These are phyloP conservation scores for Stichodactyla mertensii DNA, from an alignment of 64 coral and sea anemone species.

Conservation along the genomic window DNA sequence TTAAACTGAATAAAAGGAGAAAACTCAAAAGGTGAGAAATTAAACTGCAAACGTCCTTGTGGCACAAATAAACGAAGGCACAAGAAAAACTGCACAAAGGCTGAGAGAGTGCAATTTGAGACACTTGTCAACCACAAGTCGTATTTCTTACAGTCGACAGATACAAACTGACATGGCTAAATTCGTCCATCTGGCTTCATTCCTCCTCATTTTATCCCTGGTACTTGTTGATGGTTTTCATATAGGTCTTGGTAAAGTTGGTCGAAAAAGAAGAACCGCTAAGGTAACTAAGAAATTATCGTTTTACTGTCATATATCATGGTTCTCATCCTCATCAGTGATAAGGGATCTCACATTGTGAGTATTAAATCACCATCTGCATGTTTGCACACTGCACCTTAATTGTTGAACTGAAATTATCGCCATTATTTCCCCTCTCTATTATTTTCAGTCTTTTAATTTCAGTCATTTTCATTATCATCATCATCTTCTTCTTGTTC, in stretches of 20 bases:
- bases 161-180: background rate
- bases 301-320: no score
- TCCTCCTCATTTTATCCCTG: background rate
- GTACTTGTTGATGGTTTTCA: background rate
- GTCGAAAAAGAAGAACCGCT: background rate
- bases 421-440: background rate
- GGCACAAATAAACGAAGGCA: background rate
- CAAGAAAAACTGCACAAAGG: background rate
- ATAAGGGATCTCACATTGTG: no score
- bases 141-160: background rate
- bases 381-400: no score
- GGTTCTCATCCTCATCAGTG: no score
- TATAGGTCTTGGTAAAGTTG: background rate
- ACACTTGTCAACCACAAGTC: background rate
- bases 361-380: no score
- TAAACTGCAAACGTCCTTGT: background rate
- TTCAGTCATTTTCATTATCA: background rate
- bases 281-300: background rate
- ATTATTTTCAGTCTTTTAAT: background rate
- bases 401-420: background rate
- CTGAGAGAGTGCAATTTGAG: background rate
- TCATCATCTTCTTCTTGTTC: background rate
- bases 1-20: background rate
- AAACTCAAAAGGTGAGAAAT: background rate
- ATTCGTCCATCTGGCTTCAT: background rate